Evolutionary conservation across 2,888 invertebrate species (phyloP), one percentile per base, ranked within the genome.

Genomic region (Ametastegia equiseti): DNA sequence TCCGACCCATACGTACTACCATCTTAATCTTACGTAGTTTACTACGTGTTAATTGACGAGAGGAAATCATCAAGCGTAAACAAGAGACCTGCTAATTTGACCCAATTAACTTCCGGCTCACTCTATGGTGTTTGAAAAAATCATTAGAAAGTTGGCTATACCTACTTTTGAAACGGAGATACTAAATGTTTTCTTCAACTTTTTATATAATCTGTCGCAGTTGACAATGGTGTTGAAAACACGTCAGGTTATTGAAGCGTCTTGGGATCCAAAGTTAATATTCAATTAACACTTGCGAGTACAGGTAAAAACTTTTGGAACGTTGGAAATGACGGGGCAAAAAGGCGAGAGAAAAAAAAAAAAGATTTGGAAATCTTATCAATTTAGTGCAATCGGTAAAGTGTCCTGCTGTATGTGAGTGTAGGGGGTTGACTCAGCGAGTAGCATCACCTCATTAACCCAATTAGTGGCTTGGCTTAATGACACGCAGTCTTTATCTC

Each of bases 371-470:
- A 23, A 54, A 75, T 75, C 75, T 50, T 50, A 75, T 75, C 75
- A 54, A 5, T 30, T 54, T 13, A 36, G n/a, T n/a, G 33, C 36
- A 36, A 75, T 36, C 50, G 54, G 30, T 36, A 50, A 33, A 54
- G 36, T 36, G 50, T 50, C 54, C 54, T 50, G 5, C 33, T 54
- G n/a, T n/a, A 50, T n/a, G 75, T 23, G 63, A 36, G 27, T 60
- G 47, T 13, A 13, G 19, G 27, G 45, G 65, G 27, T 75, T 54
- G 75, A 84, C 83, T 85, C 84, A 82, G 81, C 80, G 83, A 85
- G 86, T 85, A 85, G 75, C 86, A 87, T 87, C 88, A 86, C 86
- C 87, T 89, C 89, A 89, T 89, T 89, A 89, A 89, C 89, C 89
- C 88, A 89, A 89, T 89, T 89, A 89, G 87, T 47, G 67, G 47